These are phyloP conservation scores for Nasonia oneida DNA, from an alignment of 2,888 invertebrate species.

Conservation along the genomic window DNA sequence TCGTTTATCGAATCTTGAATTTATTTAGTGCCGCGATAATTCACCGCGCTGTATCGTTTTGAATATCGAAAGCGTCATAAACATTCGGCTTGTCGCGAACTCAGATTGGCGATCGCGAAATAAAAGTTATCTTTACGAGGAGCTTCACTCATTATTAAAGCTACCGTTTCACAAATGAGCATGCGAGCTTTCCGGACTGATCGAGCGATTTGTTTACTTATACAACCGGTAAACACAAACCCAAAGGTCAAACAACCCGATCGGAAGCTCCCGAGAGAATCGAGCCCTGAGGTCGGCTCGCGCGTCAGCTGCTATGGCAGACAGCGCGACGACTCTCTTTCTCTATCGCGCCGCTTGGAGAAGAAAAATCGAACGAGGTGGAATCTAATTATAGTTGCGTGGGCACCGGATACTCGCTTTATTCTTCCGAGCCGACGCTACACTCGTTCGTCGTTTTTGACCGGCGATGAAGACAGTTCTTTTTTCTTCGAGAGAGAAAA, in stretches of 20 bases:
- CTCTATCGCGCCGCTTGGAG: background rate
- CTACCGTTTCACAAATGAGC: background rate
- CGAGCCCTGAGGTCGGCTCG: background rate
- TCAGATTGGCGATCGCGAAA: background rate
- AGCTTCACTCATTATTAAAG: background rate
- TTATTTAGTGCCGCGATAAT: background rate
- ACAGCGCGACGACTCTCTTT: background rate
- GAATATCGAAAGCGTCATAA: too few species aligned
- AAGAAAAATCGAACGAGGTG: background rate
- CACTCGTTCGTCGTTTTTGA: background rate
- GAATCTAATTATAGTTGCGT: conserved; percentile 1
- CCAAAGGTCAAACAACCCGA: conserved; percentile 19
- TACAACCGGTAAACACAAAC: background rate
- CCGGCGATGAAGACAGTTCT: too few species aligned
- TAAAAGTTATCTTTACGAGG: background rate
- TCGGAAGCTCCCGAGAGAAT: background rate
- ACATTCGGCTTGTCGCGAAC: too few species aligned
- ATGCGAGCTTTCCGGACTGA: too few species aligned
- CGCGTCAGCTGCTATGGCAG: background rate
- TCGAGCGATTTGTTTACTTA: background rate
- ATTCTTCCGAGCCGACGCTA: background rate
- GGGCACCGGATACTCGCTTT: background rate
- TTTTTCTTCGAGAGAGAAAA: too few species aligned
- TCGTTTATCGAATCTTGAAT: background rate
- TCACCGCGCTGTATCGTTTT: background rate